Conservation (phyloP, 2,888 invertebrate species). For the Noctua pronuba region DNA sequence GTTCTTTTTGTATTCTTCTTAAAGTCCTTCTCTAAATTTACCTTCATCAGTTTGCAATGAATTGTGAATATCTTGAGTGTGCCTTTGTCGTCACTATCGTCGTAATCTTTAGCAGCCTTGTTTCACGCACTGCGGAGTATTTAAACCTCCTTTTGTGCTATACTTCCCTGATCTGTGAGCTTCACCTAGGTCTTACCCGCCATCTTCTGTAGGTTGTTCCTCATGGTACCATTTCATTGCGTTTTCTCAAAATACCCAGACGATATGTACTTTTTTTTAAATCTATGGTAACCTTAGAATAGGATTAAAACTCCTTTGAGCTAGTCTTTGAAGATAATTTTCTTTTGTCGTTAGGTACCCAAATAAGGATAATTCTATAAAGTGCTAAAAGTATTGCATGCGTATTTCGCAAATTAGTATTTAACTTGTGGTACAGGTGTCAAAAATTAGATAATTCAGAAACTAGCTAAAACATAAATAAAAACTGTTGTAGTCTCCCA, state of each 20-base stretch:
- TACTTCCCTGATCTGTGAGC: no score
- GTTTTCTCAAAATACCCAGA: not conserved
- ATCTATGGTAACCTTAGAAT: not conserved
- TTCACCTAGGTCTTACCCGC: no score
- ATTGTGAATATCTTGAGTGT: not conserved
- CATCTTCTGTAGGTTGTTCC: no score
- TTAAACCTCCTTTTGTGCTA: no score
- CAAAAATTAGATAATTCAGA: not conserved
- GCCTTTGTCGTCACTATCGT: not conserved
- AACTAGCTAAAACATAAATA: slow-evolving; percentile 10
- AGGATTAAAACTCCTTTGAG: not conserved
- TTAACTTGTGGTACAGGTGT: not conserved
- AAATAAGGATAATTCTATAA: not conserved
- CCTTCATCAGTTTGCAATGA: not conserved
- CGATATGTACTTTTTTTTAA: not conserved
- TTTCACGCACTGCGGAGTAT: not conserved
- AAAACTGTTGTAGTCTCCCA: slow-evolving; percentile 9
- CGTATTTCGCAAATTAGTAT: not conserved
- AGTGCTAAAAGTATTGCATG: not conserved
- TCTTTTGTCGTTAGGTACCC: not conserved
- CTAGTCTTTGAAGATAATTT: not conserved
- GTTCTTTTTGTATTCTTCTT: slow-evolving; percentile 2
- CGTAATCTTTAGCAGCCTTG: not conserved
- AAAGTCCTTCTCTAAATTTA: not conserved
- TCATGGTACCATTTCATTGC: no score